Conservation (phyloP, 2,797 vertebrate species). For the Fratercula arctica region DNA sequence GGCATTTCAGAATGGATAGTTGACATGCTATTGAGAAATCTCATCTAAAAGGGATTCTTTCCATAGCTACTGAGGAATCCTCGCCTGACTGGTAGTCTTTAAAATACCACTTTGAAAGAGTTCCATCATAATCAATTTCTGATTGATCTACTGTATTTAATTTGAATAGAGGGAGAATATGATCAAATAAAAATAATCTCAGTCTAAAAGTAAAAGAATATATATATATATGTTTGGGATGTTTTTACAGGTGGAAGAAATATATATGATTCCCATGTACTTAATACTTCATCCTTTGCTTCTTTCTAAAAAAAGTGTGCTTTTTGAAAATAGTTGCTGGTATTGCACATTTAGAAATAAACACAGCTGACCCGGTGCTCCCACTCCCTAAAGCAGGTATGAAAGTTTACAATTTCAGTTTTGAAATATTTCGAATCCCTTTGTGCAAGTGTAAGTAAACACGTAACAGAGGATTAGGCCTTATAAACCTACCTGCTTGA, state of each 20-base stretch:
- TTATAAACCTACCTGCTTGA: constrained; percentile 79
- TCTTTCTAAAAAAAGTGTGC: neutral
- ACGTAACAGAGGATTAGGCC: neutral
- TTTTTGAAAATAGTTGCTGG: neutral
- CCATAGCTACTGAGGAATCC: neutral
- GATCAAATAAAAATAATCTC: neutral
- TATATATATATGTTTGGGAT: neutral
- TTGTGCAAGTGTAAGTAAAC: neutral
- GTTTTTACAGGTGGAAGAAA: neutral
- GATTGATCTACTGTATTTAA: neutral
- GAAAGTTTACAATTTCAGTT: neutral
- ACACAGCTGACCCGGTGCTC: neutral
- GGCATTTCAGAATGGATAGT: neutral
- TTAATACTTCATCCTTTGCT: neutral
- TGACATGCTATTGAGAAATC: neutral
- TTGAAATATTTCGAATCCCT: neutral
- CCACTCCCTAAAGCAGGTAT: neutral
- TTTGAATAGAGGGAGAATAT: neutral
- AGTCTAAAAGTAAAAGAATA: neutral
- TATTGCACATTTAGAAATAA: neutral
- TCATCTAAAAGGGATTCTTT: neutral
- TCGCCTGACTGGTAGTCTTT: neutral
- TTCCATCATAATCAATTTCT: neutral
- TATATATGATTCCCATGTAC: neutral
- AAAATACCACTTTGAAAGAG: neutral